Evolutionary conservation across 2,113 vertebrate genomes (phyloP).

Genomic region (Mormyrus iriodes): DNA sequence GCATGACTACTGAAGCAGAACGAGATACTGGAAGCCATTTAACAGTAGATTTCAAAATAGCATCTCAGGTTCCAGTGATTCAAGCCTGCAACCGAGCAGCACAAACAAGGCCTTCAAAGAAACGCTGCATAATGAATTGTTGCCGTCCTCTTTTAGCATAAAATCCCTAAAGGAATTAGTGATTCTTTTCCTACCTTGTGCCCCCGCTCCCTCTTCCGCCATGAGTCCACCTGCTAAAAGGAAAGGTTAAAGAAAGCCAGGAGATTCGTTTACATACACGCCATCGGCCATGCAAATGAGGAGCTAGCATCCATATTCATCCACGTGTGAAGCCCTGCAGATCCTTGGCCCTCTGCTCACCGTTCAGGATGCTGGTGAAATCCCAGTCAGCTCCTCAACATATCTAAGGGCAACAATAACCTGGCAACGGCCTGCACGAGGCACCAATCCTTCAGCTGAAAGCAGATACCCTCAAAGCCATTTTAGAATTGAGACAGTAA

Average conservation of each 20-base stretch:
- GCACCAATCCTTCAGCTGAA: constrained; percentile 56
- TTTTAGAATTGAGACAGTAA: not conserved
- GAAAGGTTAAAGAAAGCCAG: not conserved
- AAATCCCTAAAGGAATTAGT: not conserved
- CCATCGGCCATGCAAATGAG: constrained; percentile 61
- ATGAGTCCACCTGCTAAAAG: not conserved
- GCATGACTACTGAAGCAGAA: not conserved
- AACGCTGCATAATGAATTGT: not conserved
- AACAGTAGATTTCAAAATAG: not conserved
- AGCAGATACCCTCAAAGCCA: constrained; percentile 12
- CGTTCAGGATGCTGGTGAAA: constrained; percentile 40
- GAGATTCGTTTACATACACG: constrained; percentile 48
- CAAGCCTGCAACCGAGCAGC: not conserved
- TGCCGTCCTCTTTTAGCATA: not conserved
- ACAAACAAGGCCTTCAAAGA: not conserved
- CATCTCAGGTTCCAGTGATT: not conserved
- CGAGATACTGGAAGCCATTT: not conserved
- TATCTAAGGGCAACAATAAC: constrained; percentile 73
- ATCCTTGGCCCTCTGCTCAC: constrained; percentile 18
- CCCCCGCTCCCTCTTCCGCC: not conserved
- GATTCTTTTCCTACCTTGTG: not conserved
- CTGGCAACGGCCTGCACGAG: constrained; percentile 68
- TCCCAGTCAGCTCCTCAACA: constrained; percentile 49
- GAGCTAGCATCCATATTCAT: constrained; percentile 28
- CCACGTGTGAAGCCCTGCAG: constrained; percentile 27